Evolutionary conservation across 2,113 vertebrate genomes (phyloP).

Genomic region (Ctenodactylus gundi): DNA sequence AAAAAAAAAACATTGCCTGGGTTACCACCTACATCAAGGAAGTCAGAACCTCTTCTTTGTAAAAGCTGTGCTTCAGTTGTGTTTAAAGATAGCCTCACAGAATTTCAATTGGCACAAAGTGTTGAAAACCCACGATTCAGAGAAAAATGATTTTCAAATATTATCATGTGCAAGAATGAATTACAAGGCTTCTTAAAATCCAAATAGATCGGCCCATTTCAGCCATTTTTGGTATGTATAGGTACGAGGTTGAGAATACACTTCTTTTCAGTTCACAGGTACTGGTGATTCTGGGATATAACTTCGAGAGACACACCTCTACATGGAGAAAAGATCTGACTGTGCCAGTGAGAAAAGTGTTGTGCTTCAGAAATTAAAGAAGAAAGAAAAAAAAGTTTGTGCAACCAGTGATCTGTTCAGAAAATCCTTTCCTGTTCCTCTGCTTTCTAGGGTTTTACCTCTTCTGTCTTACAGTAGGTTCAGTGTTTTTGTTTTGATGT

Average conservation of each 20-base stretch:
- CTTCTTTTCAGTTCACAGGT: no score
- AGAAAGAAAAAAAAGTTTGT: background rate
- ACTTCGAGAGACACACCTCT: background rate
- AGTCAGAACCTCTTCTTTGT: background rate
- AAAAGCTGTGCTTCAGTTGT: background rate
- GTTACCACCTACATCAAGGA: background rate
- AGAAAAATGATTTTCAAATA: background rate
- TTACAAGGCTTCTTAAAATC: background rate
- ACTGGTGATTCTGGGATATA: background rate
- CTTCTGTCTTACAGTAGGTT: no score
- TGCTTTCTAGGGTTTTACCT: no score
- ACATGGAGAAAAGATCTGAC: background rate
- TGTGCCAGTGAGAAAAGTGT: background rate
- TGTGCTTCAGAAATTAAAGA: background rate
- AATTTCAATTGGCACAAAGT: background rate
- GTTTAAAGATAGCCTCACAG: background rate
- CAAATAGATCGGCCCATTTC: background rate
- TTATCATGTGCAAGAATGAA: background rate
- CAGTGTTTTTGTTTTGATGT: no score
- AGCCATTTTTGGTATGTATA: background rate
- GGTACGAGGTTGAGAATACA: background rate
- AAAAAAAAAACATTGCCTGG: background rate
- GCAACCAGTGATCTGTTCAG: no score
- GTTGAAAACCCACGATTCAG: background rate
- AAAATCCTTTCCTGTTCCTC: no score